Evolutionary conservation across 2,797 vertebrate species (phyloP).

Genomic region (Pelodytes ibericus): DNA sequence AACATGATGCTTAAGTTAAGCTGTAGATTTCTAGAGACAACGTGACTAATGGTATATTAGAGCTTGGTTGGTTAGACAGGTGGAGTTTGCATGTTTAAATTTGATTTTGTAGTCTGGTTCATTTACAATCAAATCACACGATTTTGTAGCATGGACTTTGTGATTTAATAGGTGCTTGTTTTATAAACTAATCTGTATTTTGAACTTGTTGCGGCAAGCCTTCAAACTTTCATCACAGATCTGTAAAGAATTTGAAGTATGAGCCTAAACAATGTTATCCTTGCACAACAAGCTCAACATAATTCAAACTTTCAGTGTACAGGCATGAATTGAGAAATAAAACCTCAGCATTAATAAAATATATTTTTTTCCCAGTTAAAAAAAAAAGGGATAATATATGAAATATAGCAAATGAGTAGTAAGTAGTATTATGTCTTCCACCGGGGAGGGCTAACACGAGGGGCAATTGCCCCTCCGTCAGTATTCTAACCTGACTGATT

Average conservation of each 20-base stretch:
- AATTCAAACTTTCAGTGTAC: conserved; percentile 13
- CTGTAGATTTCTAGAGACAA: neutral
- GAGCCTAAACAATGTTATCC: conserved; percentile 39
- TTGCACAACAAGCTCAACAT: conserved; percentile 39
- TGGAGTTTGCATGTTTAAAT: conserved; percentile 7
- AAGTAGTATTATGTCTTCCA: too few relatives aligned
- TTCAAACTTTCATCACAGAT: conserved; percentile 47
- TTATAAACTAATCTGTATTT: conserved; percentile 38
- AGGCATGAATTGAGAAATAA: conserved; percentile 11
- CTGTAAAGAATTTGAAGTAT: conserved; percentile 53
- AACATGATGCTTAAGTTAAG: too few relatives aligned
- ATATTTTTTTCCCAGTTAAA: too few relatives aligned
- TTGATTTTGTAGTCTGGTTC: conserved; percentile 18
- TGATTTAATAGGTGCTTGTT: conserved; percentile 32
- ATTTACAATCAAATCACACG: conserved; percentile 14
- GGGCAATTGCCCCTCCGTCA: too few relatives aligned
- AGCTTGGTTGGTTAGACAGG: neutral
- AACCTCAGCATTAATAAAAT: too few relatives aligned
- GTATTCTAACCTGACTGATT: too few relatives aligned
- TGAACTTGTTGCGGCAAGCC: conserved; percentile 46
- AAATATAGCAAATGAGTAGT: too few relatives aligned
- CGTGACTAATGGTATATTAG: neutral
- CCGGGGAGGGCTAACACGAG: too few relatives aligned
- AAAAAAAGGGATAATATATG: too few relatives aligned
- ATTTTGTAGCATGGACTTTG: conserved; percentile 13